These are phyloP conservation scores for Collichthys lucidus DNA, from an alignment of 2,113 vertebrate genomes.

Conservation along the genomic window DNA sequence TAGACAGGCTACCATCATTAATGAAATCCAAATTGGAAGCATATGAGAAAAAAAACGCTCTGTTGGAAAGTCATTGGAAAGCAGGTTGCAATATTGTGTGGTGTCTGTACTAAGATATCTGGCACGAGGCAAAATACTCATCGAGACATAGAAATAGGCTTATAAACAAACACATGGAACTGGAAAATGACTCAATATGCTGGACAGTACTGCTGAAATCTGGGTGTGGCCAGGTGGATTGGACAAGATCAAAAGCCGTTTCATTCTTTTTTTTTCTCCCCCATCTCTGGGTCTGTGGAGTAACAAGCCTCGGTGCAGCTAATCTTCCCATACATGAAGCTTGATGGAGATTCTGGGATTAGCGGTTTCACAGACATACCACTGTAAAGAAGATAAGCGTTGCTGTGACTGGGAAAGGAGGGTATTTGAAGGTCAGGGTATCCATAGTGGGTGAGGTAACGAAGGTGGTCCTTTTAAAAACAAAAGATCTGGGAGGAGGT, in stretches of 20 bases:
- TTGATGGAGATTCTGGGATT: conserved; percentile 62
- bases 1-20: conserved; percentile 19
- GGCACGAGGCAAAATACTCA: conserved; percentile 17
- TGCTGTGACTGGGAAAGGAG: neutral
- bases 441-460: neutral
- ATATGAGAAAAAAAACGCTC: conserved; percentile 21
- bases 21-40: conserved; percentile 54
- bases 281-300: conserved; percentile 16
- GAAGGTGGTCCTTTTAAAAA: neutral
- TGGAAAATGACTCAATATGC: conserved; percentile 1
- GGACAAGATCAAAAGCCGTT: conserved; percentile 50
- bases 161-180: conserved; percentile 24
- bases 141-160: neutral
- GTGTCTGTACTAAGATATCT: conserved; percentile 17
- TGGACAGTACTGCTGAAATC: conserved; percentile 11
- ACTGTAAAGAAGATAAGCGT: conserved; percentile 19
- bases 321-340: conserved; percentile 45
- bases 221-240: conserved; percentile 50
- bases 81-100: conserved; percentile 23
- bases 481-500: neutral
- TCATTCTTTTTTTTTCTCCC: neutral
- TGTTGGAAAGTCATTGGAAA: conserved; percentile 25
- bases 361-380: conserved; percentile 27
- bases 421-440: conserved; percentile 36
- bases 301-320: conserved; percentile 31